Evolutionary conservation across 2,113 vertebrate genomes (phyloP).

Genomic region (Tragelaphus imberbis): DNA sequence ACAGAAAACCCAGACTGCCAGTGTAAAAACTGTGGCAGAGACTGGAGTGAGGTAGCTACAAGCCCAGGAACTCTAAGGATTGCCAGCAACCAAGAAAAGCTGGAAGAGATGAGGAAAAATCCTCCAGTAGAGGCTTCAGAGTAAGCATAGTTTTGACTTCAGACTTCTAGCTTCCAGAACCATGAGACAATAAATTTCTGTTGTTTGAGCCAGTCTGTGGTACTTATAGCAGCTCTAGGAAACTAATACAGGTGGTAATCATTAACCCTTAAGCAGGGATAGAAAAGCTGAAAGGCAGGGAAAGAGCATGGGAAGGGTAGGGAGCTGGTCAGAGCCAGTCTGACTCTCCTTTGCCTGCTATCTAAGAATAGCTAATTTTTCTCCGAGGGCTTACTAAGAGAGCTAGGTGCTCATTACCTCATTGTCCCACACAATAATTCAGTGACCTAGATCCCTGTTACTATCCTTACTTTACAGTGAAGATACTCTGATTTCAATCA

Average conservation of each 20-base stretch:
- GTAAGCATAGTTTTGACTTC: not conserved
- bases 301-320: not conserved
- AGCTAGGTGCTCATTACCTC: not conserved
- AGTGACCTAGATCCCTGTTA: not conserved
- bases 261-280: not conserved
- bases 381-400: not conserved
- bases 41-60: rapidly evolving
- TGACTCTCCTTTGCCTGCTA: not conserved
- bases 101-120: not conserved
- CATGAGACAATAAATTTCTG: not conserved
- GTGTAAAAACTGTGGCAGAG: not conserved
- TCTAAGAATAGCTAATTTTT: not conserved
- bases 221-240: not conserved
- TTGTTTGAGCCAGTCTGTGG: not conserved
- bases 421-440: not conserved
- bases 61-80: not conserved
- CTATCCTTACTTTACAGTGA: not conserved
- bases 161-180: not conserved
- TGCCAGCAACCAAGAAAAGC: not conserved
- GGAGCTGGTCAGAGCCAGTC: not conserved
- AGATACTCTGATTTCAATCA: not conserved
- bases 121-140: not conserved
- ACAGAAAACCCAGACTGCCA: not conserved
- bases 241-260: not conserved
- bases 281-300: no score